Evolutionary conservation across 2,888 invertebrate species (phyloP), one percentile per base, ranked within the genome.

Genomic region (Chalcis sispes): DNA sequence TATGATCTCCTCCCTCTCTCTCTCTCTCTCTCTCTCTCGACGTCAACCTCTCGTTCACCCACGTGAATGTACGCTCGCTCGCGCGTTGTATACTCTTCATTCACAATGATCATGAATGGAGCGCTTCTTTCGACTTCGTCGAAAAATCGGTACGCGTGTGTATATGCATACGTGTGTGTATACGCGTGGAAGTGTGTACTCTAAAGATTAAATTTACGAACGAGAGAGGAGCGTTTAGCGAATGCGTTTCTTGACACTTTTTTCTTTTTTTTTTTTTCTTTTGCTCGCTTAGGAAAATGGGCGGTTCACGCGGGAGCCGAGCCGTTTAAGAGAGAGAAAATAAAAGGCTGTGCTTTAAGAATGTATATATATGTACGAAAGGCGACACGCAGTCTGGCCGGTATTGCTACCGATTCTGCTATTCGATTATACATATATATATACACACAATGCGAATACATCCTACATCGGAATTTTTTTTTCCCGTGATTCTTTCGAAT

Each of bases 181-280:
- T 70, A 75, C 64, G 75, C 70, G 70, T 75, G 70, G 70, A 75
- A 67, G n/a, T n/a, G n/a, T n/a, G n/a, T n/a, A n/a, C n/a, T n/a
- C n/a, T n/a, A n/a, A n/a, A n/a, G n/a, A n/a, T n/a, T n/a, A n/a
- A n/a, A n/a, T n/a, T n/a, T 56, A 54, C 52, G 67, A 54, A n/a
- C 42, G 1, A 25, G 15, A 7, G 8, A 27, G 10, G 56, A 56
- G 54, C n/a, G 8, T 15, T 54, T 42, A 42, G 48, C 32, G 29
- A 2, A 0, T n/a, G 13, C 15, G 29, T 32, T 32, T 32, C 32
- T 18, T 5, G 7, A 2, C 20, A 36, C 36, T 65, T 15, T 48
- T 50, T 29, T n/a, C 18, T 36, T 23, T 23, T 29, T 25, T 42
- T 20, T 46, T 42, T 13, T 56, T 15, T 25, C 7, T 52, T n/a